Percentiles rank a stretch among this genome's conserved stretches.
Conservation (phyloP, 2,113 vertebrate genomes). For the Archocentrus centrarchus region DNA sequence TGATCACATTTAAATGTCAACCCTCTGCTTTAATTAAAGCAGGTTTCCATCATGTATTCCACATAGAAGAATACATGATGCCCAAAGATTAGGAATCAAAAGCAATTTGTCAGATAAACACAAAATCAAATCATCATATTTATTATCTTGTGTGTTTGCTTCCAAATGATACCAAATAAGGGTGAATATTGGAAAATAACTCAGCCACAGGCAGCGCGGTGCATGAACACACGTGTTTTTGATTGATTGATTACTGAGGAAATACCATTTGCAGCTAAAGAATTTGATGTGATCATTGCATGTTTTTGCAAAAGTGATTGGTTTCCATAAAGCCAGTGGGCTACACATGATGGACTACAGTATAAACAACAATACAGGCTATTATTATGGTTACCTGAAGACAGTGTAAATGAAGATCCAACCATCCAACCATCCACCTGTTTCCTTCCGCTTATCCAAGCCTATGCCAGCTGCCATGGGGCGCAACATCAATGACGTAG, state of each 20-base stretch:
- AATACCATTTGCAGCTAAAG: background rate
- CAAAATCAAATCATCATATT: background rate
- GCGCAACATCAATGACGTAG: too few species aligned
- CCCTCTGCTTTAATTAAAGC: background rate
- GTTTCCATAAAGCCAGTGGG: background rate
- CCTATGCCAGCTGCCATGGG: too few species aligned
- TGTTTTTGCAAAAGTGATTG: background rate
- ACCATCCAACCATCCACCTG: too few species aligned
- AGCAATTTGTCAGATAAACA: background rate
- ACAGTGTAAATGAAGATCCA: too few species aligned
- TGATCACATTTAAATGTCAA: slow-evolving; percentile 2
- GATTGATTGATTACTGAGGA: background rate
- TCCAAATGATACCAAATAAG: background rate
- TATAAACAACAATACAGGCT: background rate
- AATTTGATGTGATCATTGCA: background rate
- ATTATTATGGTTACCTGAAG: background rate
- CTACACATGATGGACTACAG: background rate
- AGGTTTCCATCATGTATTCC: background rate
- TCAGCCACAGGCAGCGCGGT: background rate
- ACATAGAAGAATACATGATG: background rate
- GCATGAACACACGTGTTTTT: background rate
- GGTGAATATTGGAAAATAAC: background rate
- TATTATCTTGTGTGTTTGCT: background rate
- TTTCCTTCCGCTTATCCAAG: too few species aligned
- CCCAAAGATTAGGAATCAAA: background rate